Conservation (phyloP, 1,140 invertebrate genomes). For the Helicoverpa armigera region DNA sequence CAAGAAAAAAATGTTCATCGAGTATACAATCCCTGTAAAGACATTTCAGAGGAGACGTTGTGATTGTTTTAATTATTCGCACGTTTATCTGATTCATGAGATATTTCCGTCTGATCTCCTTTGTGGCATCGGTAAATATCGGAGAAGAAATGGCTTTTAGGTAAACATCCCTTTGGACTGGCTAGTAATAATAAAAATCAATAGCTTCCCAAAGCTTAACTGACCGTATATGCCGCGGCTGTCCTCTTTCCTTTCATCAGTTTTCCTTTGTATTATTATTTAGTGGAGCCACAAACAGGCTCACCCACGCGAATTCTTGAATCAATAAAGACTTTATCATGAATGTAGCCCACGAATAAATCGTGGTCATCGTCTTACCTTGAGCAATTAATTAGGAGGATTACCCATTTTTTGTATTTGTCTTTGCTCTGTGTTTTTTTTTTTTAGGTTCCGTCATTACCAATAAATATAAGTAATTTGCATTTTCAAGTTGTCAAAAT, state of each 20-base stretch:
- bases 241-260: conserved; percentile 51
- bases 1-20: background rate
- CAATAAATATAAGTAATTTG: background rate
- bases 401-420: background rate
- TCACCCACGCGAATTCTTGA: conserved; percentile 35
- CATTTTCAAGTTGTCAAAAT: too few species aligned
- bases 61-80: conserved; percentile 5
- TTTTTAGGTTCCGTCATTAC: too few species aligned
- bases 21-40: background rate
- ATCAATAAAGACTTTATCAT: conserved; percentile 42
- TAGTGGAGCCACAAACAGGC: conserved; percentile 49
- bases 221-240: conserved; percentile 52
- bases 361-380: background rate
- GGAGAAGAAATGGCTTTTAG: conserved; percentile 11
- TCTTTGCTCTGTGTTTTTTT: too few species aligned
- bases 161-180: conserved; percentile 19
- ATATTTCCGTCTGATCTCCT: conserved; percentile 8
- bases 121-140: conserved; percentile 6
- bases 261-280: conserved; percentile 57
- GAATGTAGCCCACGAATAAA: conserved; percentile 16
- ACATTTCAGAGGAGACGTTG: background rate
- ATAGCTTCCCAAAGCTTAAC: conserved; percentile 58
- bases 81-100: background rate
- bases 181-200: conserved; percentile 54
- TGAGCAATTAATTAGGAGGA: background rate